Evolutionary conservation across 2,113 vertebrate genomes (phyloP).

Genomic region (Microcebus jonahi): DNA sequence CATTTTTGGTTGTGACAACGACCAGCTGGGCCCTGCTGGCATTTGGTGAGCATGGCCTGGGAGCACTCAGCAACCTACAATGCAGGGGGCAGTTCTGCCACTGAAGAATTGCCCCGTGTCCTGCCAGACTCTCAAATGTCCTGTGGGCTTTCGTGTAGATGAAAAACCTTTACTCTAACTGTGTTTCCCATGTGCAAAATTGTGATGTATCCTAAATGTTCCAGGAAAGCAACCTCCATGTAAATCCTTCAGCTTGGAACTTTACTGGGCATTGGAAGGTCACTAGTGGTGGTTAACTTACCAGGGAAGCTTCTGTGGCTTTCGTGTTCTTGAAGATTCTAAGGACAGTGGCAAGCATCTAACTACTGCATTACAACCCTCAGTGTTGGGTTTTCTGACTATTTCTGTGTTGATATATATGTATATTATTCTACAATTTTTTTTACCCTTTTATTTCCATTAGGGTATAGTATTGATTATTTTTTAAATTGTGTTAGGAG

Average conservation of each 20-base stretch:
- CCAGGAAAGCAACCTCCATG: not conserved
- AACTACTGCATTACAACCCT: not conserved
- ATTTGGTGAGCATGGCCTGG: not conserved
- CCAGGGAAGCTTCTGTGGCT: not conserved
- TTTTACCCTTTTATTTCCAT: not conserved
- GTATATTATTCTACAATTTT: not conserved
- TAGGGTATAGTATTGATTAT: not conserved
- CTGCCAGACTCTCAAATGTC: not conserved
- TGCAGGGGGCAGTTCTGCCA: fast-evolving
- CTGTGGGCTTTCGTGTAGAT: not conserved
- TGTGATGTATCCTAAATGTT: not conserved
- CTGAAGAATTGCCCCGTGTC: not conserved
- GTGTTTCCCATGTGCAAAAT: not conserved
- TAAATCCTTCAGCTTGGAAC: not conserved
- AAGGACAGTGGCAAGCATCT: not conserved
- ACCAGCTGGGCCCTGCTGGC: not conserved
- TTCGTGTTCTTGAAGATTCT: not conserved
- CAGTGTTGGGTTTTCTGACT: not conserved
- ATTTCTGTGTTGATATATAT: not conserved
- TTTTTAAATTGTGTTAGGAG: not conserved
- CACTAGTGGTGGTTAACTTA: not conserved
- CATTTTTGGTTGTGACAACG: not conserved
- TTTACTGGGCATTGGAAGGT: not conserved
- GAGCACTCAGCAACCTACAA: too few species aligned
- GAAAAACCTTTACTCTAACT: not conserved